A percentile compares a stretch with the other conserved stretches of the same genome.
Conservation (phyloP, 2,113 vertebrate genomes). For the Heterochromis multidens region DNA sequence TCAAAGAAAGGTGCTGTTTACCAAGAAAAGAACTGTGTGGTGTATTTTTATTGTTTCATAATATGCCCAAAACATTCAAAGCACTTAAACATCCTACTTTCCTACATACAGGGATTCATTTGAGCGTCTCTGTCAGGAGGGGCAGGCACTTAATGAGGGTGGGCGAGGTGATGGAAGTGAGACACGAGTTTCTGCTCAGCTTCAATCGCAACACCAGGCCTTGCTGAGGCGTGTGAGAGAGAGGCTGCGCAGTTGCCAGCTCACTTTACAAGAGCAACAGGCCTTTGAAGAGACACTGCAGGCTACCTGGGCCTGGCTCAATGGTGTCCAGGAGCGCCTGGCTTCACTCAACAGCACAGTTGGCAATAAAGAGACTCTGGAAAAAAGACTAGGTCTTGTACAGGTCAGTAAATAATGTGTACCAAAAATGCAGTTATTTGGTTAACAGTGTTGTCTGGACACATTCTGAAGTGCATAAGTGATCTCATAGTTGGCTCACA, state of each 20-base stretch:
- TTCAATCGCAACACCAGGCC: conserved; percentile 85
- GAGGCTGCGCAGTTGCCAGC: conserved; percentile 80
- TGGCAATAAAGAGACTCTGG: conserved; percentile 85
- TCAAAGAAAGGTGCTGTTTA: conserved; percentile 84
- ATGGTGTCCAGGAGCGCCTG: conserved; percentile 83
- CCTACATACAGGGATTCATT: conserved; percentile 83
- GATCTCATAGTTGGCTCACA: neutral
- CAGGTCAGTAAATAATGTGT: conserved; percentile 78
- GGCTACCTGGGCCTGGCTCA: conserved; percentile 87
- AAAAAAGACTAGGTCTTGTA: conserved; percentile 83
- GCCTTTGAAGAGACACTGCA: conserved; percentile 88
- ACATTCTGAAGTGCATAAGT: neutral
- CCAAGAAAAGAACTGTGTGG: neutral
- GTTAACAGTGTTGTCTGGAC: neutral
- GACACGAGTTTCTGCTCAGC: conserved; percentile 81
- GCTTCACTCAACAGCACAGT: conserved; percentile 81
- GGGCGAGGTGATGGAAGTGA: conserved; percentile 83
- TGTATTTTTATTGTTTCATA: neutral
- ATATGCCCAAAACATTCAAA: neutral
- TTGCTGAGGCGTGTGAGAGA: conserved; percentile 83
- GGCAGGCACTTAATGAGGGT: conserved; percentile 85
- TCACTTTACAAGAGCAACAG: conserved; percentile 90
- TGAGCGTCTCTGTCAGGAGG: conserved; percentile 86
- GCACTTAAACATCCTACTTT: neutral
- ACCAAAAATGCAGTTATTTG: neutral